Evolutionary conservation across 2,797 vertebrate species (phyloP).

Genomic region (Champsocephalus esox): DNA sequence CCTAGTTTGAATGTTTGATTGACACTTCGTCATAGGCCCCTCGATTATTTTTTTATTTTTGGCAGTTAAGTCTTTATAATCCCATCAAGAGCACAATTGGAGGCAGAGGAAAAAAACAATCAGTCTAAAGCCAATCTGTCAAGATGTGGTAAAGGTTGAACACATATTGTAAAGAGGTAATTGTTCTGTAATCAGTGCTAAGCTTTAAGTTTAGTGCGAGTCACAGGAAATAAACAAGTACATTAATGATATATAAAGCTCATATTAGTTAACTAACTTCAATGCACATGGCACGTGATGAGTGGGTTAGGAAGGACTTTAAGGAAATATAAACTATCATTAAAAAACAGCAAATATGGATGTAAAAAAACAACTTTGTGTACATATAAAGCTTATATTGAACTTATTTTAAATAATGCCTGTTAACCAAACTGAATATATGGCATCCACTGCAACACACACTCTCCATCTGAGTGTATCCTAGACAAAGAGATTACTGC

Average conservation of each 20-base stretch:
- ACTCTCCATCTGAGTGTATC: constrained; percentile 56
- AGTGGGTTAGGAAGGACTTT: not conserved
- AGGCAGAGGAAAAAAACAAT: too few species aligned
- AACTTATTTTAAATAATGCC: constrained; percentile 6
- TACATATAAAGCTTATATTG: not conserved
- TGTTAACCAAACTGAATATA: not conserved
- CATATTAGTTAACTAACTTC: not conserved
- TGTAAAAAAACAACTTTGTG: not conserved
- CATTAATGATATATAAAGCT: not conserved
- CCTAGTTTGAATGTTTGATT: too few species aligned
- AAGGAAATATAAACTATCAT: not conserved
- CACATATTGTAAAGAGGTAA: too few species aligned
- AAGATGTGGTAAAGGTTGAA: too few species aligned
- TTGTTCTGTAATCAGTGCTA: too few species aligned
- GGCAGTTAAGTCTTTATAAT: too few species aligned
- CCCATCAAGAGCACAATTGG: too few species aligned
- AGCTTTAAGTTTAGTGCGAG: too few species aligned
- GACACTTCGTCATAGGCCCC: too few species aligned
- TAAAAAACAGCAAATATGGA: too few species aligned
- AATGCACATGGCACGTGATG: not conserved
- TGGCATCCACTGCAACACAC: constrained; percentile 6
- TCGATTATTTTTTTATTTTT: too few species aligned
- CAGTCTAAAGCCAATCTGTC: too few species aligned
- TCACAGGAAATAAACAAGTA: not conserved
- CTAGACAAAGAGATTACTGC: constrained; percentile 77